A percentile compares a stretch with the other conserved stretches of the same genome.
These are phyloP conservation scores for Megaptera novaeangliae DNA, from an alignment of 2,113 vertebrate species.

Conservation along the genomic window DNA sequence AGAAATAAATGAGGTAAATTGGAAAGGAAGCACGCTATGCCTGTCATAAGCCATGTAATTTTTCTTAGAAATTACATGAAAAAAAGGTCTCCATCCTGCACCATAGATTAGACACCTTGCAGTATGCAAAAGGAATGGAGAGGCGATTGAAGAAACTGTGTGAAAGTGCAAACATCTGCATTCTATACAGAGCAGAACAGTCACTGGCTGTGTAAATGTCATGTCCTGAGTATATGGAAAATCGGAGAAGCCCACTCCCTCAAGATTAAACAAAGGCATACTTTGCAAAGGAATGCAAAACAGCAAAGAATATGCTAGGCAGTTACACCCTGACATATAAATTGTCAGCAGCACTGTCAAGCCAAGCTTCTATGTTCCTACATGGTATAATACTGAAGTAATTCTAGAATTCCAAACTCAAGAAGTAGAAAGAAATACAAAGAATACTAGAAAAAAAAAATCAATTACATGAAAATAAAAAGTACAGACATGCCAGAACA, in stretches of 20 bases:
- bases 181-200: slow-evolving; percentile 31
- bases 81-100: not conserved
- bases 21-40: not conserved
- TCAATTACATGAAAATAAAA: not conserved
- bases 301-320: slow-evolving; percentile 27
- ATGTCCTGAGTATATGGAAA: slow-evolving; percentile 29
- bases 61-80: slow-evolving; percentile 23
- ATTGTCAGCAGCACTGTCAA: not conserved
- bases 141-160: not conserved
- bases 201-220: not conserved
- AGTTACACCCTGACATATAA: slow-evolving; percentile 24
- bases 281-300: slow-evolving; percentile 58
- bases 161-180: slow-evolving; percentile 44
- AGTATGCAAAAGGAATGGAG: not conserved
- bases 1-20: slow-evolving; percentile 38
- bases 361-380: not conserved
- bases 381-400: not conserved
- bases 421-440: not conserved
- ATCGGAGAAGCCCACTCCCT: slow-evolving; percentile 25
- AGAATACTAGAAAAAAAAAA: not conserved
- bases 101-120: slow-evolving; percentile 42
- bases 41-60: not conserved
- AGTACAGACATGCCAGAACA: not conserved
- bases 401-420: not conserved
- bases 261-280: slow-evolving; percentile 66